A percentile compares a stretch with the other conserved stretches of the same genome.
phyloP scores from a whole-genome alignment of 2,888 invertebrate species.

The Drosophila demipolita region DNA sequence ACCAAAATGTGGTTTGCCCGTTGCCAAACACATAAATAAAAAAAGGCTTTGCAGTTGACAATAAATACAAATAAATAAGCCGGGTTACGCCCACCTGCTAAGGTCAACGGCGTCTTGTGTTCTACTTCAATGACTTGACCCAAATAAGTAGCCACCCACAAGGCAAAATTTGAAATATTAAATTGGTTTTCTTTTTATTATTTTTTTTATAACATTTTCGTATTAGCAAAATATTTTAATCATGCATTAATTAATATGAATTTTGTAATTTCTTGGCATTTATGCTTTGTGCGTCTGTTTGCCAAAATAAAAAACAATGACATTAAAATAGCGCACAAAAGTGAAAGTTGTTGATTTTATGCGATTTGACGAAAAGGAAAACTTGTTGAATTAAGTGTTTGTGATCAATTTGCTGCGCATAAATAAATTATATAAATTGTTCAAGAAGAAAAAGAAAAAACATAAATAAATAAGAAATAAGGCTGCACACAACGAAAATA shows the following conservation, averaged over 20 bases:
- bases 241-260: constrained; percentile 61
- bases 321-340: constrained; percentile 27
- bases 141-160: constrained; percentile 61
- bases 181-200: constrained; percentile 13
- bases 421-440: constrained; percentile 66
- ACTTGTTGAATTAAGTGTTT: constrained; percentile 48
- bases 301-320: neutral
- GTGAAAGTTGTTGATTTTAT: constrained; percentile 64
- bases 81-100: constrained; percentile 66
- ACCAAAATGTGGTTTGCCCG: constrained; percentile 43
- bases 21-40: constrained; percentile 38
- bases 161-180: constrained; percentile 31
- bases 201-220: constrained; percentile 5
- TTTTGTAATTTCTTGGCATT: constrained; percentile 62
- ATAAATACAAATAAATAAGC: constrained; percentile 16
- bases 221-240: constrained; percentile 54
- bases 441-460: constrained; percentile 49
- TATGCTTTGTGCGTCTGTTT: constrained; percentile 37
- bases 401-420: constrained; percentile 56
- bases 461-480: constrained; percentile 38
- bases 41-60: constrained; percentile 39
- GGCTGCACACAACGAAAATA: constrained; percentile 36
- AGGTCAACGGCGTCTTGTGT: constrained; percentile 63
- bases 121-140: constrained; percentile 77
- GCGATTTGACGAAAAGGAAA: constrained; percentile 56